phyloP scores from a whole-genome alignment of 2,797 vertebrate genomes.

The Bovichtus variegatus region DNA sequence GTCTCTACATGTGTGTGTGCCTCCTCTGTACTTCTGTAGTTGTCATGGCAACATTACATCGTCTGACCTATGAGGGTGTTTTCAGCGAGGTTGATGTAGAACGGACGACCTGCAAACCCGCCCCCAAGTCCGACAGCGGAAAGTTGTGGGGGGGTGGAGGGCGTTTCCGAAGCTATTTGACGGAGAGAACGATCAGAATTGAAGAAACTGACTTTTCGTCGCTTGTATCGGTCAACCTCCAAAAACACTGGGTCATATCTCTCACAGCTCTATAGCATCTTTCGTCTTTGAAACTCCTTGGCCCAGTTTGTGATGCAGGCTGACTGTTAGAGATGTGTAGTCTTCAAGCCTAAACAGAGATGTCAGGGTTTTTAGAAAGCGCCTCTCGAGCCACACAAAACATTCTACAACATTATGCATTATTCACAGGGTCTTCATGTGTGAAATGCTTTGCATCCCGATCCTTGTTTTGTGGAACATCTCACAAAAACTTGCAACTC shows the following conservation, averaged over 20 bases:
- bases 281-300: neutral
- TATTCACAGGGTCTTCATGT: neutral
- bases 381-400: neutral
- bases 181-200: neutral
- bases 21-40: constrained; percentile 57
- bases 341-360: neutral
- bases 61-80: constrained; percentile 45
- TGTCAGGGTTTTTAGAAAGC: neutral
- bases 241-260: neutral
- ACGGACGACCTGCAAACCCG: too few relatives aligned
- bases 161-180: too few relatives aligned
- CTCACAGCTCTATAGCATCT: neutral
- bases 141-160: neutral
- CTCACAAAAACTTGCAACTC: neutral
- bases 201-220: neutral
- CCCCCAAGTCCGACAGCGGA: neutral
- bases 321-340: neutral
- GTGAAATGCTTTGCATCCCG: too few relatives aligned
- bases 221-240: neutral
- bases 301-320: neutral
- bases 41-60: constrained; percentile 74
- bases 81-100: constrained; percentile 48
- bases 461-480: neutral
- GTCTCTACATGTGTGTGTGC: neutral
- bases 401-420: neutral